Base-by-base conservation (phyloP, 92 coral and sea anemone species). In the Scolanthus callimorphus region DNA sequence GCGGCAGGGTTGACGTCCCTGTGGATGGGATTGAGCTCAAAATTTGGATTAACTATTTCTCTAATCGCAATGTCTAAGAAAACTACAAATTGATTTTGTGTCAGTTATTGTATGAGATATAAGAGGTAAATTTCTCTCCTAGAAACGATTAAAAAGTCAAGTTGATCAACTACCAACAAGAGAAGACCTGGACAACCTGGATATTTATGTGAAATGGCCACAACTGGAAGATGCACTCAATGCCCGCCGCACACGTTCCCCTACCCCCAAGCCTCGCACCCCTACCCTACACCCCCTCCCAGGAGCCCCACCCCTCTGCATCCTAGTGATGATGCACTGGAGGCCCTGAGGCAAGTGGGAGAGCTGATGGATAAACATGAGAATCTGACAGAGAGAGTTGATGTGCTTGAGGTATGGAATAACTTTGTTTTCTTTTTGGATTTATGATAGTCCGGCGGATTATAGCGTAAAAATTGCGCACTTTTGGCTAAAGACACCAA, bases 151-250 rank as follows among this genome's bases (percentile, higher is more conserved):
- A 20, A 82, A 85, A 62, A 76, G 63, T 31, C 63, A 81, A 55
- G 90, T 94, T 12, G 75, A 81, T 49, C 78, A 72, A 0, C 83
- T 94, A 19, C 96, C 99, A 51, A 94, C 99, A 31, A 94, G 69
- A 70, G 89, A 89, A 20, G 96, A 90, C 51, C 70, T 90, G 25
- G 61, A 88, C n/a, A 73, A 84, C 57, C 59, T 88, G 60, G 96
- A 94, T 34, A 68, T 85, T 28, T 94, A 86, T 67, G 90, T 94
- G 41, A 88, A 94, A 65, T 94, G 99, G 99, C 99, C 99, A 9
- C 94, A 94, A 34, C 77, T 94, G 31, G 96, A 94, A 46, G 91
- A 79, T 15, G 96, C 99, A 13, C 76, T 94, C 71, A 89, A 81
- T 70, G 78, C 85, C 8, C 73, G 94, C 24, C 73, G 87, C 50